Conservation (phyloP, 2,113 vertebrate genomes). For the Scomber colias region DNA sequence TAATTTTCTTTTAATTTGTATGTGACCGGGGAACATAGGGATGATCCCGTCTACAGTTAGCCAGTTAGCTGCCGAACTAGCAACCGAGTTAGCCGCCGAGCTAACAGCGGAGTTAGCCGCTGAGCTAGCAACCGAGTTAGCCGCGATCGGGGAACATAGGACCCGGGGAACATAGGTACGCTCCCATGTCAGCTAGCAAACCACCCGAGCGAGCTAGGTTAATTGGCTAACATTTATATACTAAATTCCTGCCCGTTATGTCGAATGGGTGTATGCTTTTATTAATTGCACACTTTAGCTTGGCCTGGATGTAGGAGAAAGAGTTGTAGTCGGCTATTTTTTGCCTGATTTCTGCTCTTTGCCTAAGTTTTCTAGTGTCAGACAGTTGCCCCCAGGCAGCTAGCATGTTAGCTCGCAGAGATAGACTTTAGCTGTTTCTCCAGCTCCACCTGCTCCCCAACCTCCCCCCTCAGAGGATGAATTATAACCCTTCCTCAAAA, state of each 20-base stretch:
- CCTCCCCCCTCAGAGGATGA: too few species aligned
- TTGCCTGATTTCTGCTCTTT: conserved; percentile 35
- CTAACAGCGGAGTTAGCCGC: too few species aligned
- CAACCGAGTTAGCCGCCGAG: too few species aligned
- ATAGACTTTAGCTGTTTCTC: conserved; percentile 63
- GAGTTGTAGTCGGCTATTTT: conserved; percentile 21
- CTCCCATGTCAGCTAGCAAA: conserved; percentile 56
- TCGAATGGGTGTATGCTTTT: background rate
- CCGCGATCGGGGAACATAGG: conserved; percentile 18
- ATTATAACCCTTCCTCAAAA: too few species aligned
- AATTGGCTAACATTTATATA: conserved; percentile 40
- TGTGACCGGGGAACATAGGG: too few species aligned
- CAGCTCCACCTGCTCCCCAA: too few species aligned
- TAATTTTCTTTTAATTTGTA: too few species aligned
- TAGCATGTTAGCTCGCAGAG: conserved; percentile 74
- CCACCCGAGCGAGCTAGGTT: conserved; percentile 32
- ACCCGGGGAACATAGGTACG: conserved; percentile 42
- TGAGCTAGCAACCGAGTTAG: too few species aligned
- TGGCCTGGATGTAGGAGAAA: background rate
- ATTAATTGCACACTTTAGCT: background rate
- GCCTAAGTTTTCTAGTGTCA: conserved; percentile 66
- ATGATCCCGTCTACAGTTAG: too few species aligned
- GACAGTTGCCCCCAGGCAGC: conserved; percentile 61
- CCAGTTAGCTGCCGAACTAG: too few species aligned
- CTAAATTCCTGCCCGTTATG: background rate